A percentile compares a stretch with the other conserved stretches of the same genome.
Conservation (phyloP, 53 echinoderm and acorn worm species). For the Echinarachnius parma region DNA sequence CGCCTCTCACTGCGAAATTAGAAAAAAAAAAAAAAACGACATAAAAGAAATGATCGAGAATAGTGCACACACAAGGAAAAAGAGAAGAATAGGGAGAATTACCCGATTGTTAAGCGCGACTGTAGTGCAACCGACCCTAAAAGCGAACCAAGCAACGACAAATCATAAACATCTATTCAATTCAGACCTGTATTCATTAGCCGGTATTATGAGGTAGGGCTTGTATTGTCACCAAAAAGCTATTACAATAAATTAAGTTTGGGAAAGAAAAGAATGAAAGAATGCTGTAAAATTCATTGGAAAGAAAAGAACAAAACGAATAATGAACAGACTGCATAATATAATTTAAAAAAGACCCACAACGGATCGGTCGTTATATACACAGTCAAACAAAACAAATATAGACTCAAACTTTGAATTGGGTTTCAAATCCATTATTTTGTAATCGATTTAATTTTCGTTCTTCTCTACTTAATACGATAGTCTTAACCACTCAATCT, state of each 20-base stretch:
- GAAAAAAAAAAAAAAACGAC: constrained; percentile 9
- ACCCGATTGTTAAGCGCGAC: not conserved
- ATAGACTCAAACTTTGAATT: too few species aligned
- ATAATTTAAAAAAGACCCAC: too few species aligned
- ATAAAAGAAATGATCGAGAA: not conserved
- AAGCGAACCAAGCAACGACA: not conserved
- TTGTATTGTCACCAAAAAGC: too few species aligned
- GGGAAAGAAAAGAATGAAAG: not conserved
- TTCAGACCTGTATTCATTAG: not conserved
- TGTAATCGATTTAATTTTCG: too few species aligned
- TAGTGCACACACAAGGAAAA: not conserved
- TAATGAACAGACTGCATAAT: not conserved
- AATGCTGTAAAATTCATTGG: not conserved
- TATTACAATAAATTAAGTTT: not conserved
- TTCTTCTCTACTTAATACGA: too few species aligned
- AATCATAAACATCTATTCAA: constrained; percentile 1
- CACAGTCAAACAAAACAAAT: too few species aligned
- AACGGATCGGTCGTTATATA: too few species aligned
- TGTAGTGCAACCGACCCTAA: constrained; percentile 35
- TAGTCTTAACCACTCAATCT: too few species aligned
- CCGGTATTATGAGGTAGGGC: too few species aligned
- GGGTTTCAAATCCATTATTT: too few species aligned
- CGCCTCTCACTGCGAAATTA: constrained; percentile 19
- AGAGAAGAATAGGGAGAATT: constrained; percentile 9
- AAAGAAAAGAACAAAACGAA: not conserved